Conservation (phyloP, 1,140 invertebrate species). For the Nasonia giraulti region DNA sequence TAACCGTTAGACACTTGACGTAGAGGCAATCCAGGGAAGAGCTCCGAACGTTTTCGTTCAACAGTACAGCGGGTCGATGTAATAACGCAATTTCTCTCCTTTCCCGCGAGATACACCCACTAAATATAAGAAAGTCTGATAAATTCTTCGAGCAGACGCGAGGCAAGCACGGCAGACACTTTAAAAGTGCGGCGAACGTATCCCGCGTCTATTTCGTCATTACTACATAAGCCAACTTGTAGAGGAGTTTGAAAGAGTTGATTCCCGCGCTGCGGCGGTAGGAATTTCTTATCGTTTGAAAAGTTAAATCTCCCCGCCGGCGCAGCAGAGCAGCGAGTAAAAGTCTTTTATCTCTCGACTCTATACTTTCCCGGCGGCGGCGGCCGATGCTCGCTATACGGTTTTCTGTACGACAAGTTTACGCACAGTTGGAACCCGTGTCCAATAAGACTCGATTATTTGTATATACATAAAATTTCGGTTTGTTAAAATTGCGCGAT, state of each 20-base stretch:
- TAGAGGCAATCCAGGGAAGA: neutral
- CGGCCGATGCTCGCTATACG: neutral
- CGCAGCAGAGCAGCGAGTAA: neutral
- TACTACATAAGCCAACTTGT: neutral
- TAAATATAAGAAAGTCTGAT: no score
- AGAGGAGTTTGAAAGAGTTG: constrained; percentile 7
- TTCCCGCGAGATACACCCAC: no score
- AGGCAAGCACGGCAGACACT: no score
- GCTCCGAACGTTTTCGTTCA: no score
- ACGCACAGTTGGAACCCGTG: neutral
- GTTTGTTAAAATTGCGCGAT: neutral
- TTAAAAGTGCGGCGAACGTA: neutral
- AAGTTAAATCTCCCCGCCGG: constrained; percentile 11
- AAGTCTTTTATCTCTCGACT: constrained; percentile 28
- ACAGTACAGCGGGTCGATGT: no score
- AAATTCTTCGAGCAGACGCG: no score
- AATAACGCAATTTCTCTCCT: no score
- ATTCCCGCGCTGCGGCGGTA: neutral
- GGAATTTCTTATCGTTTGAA: constrained; percentile 20
- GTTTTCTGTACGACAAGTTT: neutral
- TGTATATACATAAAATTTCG: neutral
- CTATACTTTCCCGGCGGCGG: neutral
- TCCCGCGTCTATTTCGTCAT: neutral
- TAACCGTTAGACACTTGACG: no score
- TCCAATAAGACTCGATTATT: constrained; percentile 24